A percentile compares a stretch with the other conserved stretches of the same genome.
phyloP scores from a whole-genome alignment of 2,888 invertebrate species.

The Rotaria sp. region DNA sequence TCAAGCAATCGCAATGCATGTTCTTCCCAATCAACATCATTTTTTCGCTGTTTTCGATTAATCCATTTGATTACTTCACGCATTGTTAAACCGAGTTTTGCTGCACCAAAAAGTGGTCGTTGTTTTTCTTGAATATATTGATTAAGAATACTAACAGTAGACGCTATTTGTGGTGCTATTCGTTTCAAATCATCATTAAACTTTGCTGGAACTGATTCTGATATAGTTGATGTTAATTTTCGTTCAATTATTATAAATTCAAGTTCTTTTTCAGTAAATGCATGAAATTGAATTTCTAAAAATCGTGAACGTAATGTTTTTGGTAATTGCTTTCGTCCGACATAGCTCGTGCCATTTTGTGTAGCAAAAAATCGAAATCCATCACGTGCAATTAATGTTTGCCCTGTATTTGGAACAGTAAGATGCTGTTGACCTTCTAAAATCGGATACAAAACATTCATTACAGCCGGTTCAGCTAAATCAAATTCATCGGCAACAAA shows the following conservation, averaged over 20 bases:
- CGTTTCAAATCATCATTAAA: not conserved
- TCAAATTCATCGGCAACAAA: constrained; percentile 7
- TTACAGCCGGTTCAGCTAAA: constrained; percentile 19
- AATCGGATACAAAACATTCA: not conserved
- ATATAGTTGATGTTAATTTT: not conserved
- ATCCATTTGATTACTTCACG: constrained; percentile 20
- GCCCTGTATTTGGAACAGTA: not conserved
- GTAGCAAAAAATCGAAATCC: constrained; percentile 8
- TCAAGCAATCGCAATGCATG: not conserved
- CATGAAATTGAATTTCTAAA: not conserved
- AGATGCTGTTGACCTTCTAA: not conserved
- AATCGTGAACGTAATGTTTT: not conserved
- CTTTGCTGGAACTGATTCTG: not conserved
- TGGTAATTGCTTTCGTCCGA: not conserved
- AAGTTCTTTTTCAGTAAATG: not conserved
- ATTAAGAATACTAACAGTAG: not conserved
- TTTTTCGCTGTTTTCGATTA: not conserved
- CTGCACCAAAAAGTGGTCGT: not conserved
- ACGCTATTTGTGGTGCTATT: not conserved
- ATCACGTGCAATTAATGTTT: not conserved
- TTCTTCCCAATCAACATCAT: not conserved
- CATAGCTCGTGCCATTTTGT: not conserved
- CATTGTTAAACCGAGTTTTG: not conserved
- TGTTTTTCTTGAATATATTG: not conserved
- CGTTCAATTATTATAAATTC: not conserved